These are phyloP conservation scores for Carposina sasakii DNA, from an alignment of 1,140 invertebrate genomes.

Conservation along the genomic window DNA sequence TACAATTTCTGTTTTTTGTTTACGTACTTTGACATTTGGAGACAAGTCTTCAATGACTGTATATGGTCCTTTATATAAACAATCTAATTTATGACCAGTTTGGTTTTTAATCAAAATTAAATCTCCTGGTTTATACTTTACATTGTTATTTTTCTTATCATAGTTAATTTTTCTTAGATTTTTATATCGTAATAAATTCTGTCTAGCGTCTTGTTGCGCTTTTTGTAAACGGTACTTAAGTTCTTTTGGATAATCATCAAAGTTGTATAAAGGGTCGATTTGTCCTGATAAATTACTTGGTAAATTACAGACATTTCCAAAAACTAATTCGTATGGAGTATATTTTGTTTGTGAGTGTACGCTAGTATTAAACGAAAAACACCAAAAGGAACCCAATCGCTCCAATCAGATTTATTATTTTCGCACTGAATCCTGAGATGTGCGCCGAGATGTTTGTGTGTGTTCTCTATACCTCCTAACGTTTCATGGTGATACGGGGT, in stretches of 20 bases:
- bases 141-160: not conserved
- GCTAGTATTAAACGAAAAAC: not conserved
- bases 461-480: slow-evolving; percentile 3
- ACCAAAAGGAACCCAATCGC: not conserved
- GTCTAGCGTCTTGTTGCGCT: not conserved
- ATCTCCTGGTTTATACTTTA: not conserved
- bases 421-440: not conserved
- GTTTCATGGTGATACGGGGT: slow-evolving; percentile 2
- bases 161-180: not conserved
- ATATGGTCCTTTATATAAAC: not conserved
- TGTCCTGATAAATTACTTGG: not conserved
- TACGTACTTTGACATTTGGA: not conserved
- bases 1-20: not conserved
- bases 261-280: slow-evolving; percentile 3
- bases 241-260: slow-evolving; percentile 1
- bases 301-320: slow-evolving; percentile 1
- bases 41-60: not conserved
- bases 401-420: not conserved
- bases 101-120: not conserved
- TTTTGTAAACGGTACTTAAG: slow-evolving; percentile 2
- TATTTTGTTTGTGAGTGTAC: slow-evolving; percentile 2
- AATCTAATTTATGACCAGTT: not conserved
- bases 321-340: slow-evolving; percentile 5
- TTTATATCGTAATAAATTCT: slow-evolving; percentile 1
- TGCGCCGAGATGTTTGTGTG: not conserved